Conservation (phyloP, 2,113 vertebrate species). For the Lonchura striata region DNA sequence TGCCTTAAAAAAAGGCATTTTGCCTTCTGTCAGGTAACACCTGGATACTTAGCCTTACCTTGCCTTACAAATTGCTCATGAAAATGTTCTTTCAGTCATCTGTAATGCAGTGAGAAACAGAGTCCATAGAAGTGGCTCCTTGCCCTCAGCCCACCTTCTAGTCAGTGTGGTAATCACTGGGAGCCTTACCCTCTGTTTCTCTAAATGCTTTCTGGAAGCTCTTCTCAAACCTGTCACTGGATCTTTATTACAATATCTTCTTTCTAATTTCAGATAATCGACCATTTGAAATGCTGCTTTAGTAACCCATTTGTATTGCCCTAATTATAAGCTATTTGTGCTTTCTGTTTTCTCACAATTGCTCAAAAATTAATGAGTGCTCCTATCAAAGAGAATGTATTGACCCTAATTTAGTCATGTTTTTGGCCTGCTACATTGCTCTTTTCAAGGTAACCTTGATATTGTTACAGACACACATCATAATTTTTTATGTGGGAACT, state of each 20-base stretch:
- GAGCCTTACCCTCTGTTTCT: background rate
- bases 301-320: conserved; percentile 18
- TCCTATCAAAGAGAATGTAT: conserved; percentile 40
- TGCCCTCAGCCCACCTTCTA: background rate
- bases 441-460: conserved; percentile 79
- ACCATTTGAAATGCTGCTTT: background rate
- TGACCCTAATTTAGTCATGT: conserved; percentile 62
- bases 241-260: background rate
- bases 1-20: background rate
- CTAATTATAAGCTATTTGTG: conserved; percentile 44
- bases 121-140: background rate
- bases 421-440: conserved; percentile 43
- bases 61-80: background rate
- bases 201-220: background rate
- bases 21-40: background rate
- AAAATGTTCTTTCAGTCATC: background rate
- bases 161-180: background rate
- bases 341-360: conserved; percentile 44
- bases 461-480: conserved; percentile 66
- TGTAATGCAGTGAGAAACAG: background rate
- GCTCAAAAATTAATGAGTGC: conserved; percentile 42
- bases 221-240: conserved; percentile 1
- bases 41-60: background rate
- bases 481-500: conserved; percentile 68
- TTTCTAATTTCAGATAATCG: background rate